phyloP scores from a whole-genome alignment of 2,113 vertebrate species.

The Prietella phreatophila region DNA sequence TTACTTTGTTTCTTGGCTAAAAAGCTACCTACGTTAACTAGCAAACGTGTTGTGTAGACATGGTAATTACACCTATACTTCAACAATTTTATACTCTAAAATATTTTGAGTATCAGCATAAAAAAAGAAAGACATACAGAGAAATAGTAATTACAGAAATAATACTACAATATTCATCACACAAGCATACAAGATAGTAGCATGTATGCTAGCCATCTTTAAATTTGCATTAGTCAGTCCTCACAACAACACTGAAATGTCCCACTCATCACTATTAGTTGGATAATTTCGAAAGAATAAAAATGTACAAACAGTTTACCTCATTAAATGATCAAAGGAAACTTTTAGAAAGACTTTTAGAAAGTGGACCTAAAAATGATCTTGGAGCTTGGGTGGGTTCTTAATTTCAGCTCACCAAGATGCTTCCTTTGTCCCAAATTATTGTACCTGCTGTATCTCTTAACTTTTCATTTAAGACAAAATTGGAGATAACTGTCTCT shows the following conservation, averaged over 20 bases:
- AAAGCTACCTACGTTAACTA: not conserved
- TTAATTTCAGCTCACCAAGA: too few species aligned
- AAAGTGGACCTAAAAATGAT: too few species aligned
- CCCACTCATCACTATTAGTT: not conserved
- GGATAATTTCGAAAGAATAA: not conserved
- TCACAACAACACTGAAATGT: not conserved
- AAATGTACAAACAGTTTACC: not conserved
- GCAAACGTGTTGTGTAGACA: not conserved
- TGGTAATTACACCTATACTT: not conserved
- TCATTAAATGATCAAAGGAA: not conserved
- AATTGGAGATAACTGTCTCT: not conserved
- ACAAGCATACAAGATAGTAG: not conserved
- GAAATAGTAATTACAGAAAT: not conserved
- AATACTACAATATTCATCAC: not conserved
- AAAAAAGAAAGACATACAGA: not conserved
- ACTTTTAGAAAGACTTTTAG: not conserved
- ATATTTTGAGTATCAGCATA: not conserved
- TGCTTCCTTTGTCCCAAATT: not conserved
- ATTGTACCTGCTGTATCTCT: not conserved
- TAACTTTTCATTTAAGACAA: not conserved
- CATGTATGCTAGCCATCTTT: not conserved
- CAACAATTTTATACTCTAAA: not conserved
- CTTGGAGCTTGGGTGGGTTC: too few species aligned
- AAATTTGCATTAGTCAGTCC: not conserved
- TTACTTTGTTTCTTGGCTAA: not conserved